Evolutionary conservation across 1,140 invertebrate species (phyloP), one percentile per base, ranked within the genome.

Genomic region (Eulimnadia texana): DNA sequence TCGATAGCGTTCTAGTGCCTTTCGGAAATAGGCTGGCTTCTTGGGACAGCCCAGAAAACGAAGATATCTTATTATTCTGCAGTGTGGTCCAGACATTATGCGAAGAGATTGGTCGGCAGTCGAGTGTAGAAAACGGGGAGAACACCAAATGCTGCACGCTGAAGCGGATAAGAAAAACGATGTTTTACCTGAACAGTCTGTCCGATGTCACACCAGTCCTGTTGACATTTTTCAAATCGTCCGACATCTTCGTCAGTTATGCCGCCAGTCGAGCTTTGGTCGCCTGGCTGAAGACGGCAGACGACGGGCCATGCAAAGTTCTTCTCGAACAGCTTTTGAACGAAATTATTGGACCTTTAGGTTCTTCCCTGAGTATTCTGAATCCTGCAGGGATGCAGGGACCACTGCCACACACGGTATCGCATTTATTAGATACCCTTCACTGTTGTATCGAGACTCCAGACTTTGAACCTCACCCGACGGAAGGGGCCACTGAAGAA

Each of bases 61-160:
- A 51, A 23, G 50, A 59, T 42, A 52, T 58, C 19, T 33, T 63
- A n/a, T 25, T 63, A 16, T 23, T 63, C 1, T 63, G 62, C 22
- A 50, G 56, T 6, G 86, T 84, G 64, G 76, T 91, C 64, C 86
- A 91, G 65, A 72, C 91, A 3, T 73, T 91, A 51, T 90, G 88
- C 70, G 86, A 90, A 69, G 80, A 89, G 25, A 87, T 88, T 67
- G 77, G 89, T 50, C 86, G 87, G 69, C 88, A 92, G 71, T 88
- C 87, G 66, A 80, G 80, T 33, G 82, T 82, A 65, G 86, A 87
- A 1, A 78, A 84, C 23, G 85, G 90, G 71, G 91, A 88, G 72
- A 80, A 82, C n/a, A 57, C 6, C 27, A 29, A 24, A 42, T 54
- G 27, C 80, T 82, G 64, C 80, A 91, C 33, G 81, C 82, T 70